A percentile compares a stretch with the other conserved stretches of the same genome.
Conservation (phyloP, 2,888 invertebrate species). For the Ochropacha duplaris region DNA sequence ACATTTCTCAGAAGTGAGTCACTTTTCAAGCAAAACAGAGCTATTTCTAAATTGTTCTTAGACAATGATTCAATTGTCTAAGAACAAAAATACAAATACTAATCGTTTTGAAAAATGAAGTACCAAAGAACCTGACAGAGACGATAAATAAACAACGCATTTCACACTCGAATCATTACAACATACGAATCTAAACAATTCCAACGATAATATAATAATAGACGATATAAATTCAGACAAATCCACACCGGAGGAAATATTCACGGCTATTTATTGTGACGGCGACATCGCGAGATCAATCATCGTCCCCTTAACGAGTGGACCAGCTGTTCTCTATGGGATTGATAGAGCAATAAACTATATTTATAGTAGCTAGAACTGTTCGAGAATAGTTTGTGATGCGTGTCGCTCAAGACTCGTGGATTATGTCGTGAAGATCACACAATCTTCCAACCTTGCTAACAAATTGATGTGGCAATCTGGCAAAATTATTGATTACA, state of each 20-base stretch:
- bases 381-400: conserved; percentile 64
- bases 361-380: conserved; percentile 71
- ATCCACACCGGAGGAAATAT: conserved; percentile 46
- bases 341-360: conserved; percentile 80
- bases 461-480: conserved; percentile 32
- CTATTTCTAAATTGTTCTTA: neutral
- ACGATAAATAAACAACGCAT: neutral
- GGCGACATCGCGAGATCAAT: conserved; percentile 65
- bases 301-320: conserved; percentile 77
- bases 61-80: neutral
- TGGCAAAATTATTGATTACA: too few relatives aligned
- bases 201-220: conserved; percentile 40
- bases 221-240: conserved; percentile 39
- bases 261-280: conserved; percentile 38
- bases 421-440: conserved; percentile 26
- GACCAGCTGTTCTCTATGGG: conserved; percentile 70
- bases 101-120: neutral
- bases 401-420: conserved; percentile 54
- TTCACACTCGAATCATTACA: neutral
- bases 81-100: neutral
- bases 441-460: conserved; percentile 1
- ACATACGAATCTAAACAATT: conserved; percentile 1
- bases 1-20: neutral
- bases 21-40: neutral
- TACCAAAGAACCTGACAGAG: neutral